Base-by-base conservation (phyloP, 1,140 invertebrate genomes). In the Macrobrachium rosenbergii region DNA sequence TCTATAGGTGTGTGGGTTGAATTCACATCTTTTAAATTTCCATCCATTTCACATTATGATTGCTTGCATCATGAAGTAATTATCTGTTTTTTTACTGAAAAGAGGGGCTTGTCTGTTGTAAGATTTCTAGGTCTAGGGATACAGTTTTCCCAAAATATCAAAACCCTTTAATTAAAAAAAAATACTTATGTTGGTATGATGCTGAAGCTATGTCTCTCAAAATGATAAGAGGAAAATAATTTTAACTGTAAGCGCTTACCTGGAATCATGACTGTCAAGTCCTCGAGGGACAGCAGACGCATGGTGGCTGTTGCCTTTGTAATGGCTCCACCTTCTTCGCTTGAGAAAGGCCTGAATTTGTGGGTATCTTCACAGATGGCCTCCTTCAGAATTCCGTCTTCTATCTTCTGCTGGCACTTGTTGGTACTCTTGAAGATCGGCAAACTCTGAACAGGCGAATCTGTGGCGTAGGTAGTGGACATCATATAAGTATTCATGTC, bases 361-460 rank as follows among this genome's bases (percentile, higher is more conserved):
- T 98, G 97, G 12, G 93, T 93, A 91, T 98, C 97, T 0, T 92
- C 92, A 11, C 96, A 94, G 0, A 92, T 92, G 0, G 95, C 94
- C 69, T 93, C 94, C 88, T 95, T 94, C 1, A 97, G 92, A 45
- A 96, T 91, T 7, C 95, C 95, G 37, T 93, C 93, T 88, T 95
- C 94, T 73, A 97, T 92, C 77, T 93, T 94, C 73, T 96, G 95
- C 87, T 95, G 94, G 52, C 94, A 93, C 28, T 92, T 92, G 83
- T 95, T 94, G 0, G 93, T 92, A 96, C 91, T 5, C 95, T 85
- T 2, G 94, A 88, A 67, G 78, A 92, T 64, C 2, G 92, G 92
- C 79, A 92, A 43, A n/a, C 91, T 91, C 90, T 92, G 91, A n/a
- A 92, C 89, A 90, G 92, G 91, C 12, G 92, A 92, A 73, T 90